Evolutionary conservation across 2,113 vertebrate genomes (phyloP), one percentile per base, ranked within the genome.

Genomic region (Meles meles): DNA sequence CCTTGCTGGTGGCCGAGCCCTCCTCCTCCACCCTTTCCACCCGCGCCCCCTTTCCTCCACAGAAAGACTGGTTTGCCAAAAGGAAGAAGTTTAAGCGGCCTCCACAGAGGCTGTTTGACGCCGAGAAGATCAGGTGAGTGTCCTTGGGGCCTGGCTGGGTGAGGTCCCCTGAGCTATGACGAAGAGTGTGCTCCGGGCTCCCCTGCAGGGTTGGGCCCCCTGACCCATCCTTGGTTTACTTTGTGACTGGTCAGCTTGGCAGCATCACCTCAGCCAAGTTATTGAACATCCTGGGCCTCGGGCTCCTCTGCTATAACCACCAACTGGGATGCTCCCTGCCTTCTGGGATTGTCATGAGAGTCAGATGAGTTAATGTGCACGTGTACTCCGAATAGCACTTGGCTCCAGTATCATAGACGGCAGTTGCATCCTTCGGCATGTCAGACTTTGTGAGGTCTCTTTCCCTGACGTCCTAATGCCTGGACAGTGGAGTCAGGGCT

Each of bases 31-130:
- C 20, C 11, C 37, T 82, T 83, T 29, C 67, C 3, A 7, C 17
- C 25, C 37, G 0, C 31, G 44, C 61, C 69, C 10, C 18, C 77
- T 85, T 47, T 74, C 0, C 79, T 44, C 67, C 2, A 20, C 97
- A 99, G 99, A 99, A 99, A 98, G 99, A 99, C 93, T 99, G 99
- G 99, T 99, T 99, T 29, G 99, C 99, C 31, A 99, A 99, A 97
- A 99, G 98, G 95, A 99, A 99, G 98, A 99, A 99, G 98, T 99
- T 99, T 96, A 99, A 99, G 98, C 99, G 99, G 42, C 99, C 99
- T 0, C 97, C 99, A 0, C 99, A 99, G 98, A 98, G 99, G 57
- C 99, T 99, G 6, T 99, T 99, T 13, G 99, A 99, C 7, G 99
- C 99, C 0, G 99, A 99, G 93, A 99, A 99, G 97, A 99, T 99